Conservation (phyloP, 2,113 vertebrate genomes). For the Triplophysa tibetana region DNA sequence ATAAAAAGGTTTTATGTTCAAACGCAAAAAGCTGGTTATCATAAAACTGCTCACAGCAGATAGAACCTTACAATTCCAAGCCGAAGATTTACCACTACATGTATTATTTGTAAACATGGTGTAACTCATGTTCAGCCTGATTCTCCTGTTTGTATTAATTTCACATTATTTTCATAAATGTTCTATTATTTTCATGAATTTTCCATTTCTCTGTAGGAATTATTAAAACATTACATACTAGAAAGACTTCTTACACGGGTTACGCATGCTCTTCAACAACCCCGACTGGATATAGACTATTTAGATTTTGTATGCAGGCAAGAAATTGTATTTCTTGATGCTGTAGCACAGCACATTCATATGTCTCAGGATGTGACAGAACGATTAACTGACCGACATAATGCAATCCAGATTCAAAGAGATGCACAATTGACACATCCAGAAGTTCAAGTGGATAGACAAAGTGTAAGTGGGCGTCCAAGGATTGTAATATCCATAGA, state of each 20-base stretch:
- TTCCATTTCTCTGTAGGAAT: not conserved
- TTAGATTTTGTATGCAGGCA: not conserved
- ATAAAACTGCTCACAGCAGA: too few relatives aligned
- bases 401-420: constrained; percentile 8
- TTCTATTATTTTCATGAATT: too few relatives aligned
- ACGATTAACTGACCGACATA: constrained; percentile 3
- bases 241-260: not conserved
- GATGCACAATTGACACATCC: not conserved
- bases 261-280: constrained; percentile 14
- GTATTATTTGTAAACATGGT: not conserved
- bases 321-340: not conserved
- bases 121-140: too few relatives aligned
- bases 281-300: not conserved
- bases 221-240: not conserved
- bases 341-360: not conserved
- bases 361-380: not conserved
- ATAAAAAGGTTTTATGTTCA: too few relatives aligned
- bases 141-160: too few relatives aligned
- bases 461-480: not conserved
- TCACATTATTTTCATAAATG: too few relatives aligned
- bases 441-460: not conserved
- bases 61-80: too few relatives aligned
- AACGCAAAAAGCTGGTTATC: too few relatives aligned
- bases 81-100: too few relatives aligned
- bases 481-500: not conserved